Percentiles rank a stretch among this genome's conserved stretches.
Evolutionary conservation across 2,888 invertebrate species (phyloP).

Genomic region (Netelia inedita): DNA sequence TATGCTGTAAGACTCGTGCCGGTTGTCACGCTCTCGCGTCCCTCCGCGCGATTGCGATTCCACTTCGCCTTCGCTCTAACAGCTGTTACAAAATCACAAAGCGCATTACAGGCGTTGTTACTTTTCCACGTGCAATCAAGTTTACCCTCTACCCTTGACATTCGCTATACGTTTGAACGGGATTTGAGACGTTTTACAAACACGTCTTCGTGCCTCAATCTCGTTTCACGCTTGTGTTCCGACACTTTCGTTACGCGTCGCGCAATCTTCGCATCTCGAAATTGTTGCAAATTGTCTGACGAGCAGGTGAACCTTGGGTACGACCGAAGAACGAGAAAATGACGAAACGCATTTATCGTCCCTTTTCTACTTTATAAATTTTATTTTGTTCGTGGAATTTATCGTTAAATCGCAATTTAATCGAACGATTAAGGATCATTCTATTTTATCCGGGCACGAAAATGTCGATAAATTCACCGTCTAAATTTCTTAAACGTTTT

Average conservation of each 20-base stretch:
- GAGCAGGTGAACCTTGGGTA: background rate
- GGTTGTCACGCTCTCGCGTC: slow-evolving; percentile 53
- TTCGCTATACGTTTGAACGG: slow-evolving; percentile 36
- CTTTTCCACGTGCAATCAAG: slow-evolving; percentile 50
- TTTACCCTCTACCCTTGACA: slow-evolving; percentile 1
- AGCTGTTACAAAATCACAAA: slow-evolving; percentile 35
- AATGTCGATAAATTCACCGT: no score
- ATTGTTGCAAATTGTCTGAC: background rate
- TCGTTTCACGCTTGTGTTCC: slow-evolving; percentile 24
- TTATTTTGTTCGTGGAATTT: no score
- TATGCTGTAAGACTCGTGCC: slow-evolving; percentile 49
- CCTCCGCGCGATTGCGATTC: slow-evolving; percentile 52
- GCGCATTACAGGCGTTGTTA: background rate
- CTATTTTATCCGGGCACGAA: no score
- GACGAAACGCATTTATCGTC: no score
- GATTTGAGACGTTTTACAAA: background rate
- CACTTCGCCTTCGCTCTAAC: slow-evolving; percentile 51
- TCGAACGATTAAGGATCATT: no score
- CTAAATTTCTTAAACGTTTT: no score
- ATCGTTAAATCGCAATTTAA: no score
- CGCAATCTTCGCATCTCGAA: background rate
- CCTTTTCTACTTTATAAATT: no score
- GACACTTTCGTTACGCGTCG: slow-evolving; percentile 47
- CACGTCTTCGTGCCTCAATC: background rate
- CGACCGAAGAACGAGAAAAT: no score